Percentiles rank a stretch among this genome's conserved stretches.
These are phyloP conservation scores for Labeo calbasu DNA, from an alignment of 2,797 vertebrate genomes.

Conservation along the genomic window DNA sequence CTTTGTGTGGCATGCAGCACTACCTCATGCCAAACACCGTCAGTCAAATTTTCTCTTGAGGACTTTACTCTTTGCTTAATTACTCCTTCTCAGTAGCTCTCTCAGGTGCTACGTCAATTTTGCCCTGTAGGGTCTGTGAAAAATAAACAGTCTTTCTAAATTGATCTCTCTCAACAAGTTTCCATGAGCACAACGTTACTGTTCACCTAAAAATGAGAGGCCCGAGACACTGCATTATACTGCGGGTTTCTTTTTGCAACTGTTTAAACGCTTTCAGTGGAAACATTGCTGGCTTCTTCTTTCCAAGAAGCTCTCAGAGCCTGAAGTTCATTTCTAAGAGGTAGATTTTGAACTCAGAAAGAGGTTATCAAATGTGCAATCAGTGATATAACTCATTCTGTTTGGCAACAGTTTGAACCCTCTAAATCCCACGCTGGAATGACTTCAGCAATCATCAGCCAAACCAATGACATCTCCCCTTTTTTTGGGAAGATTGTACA, in stretches of 20 bases:
- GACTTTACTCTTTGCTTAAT: conserved; percentile 62
- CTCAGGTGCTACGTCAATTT: conserved; percentile 71
- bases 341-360: conserved; percentile 27
- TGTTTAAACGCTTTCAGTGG: conserved; percentile 27
- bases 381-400: conserved; percentile 44
- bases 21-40: conserved; percentile 53
- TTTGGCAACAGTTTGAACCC: conserved; percentile 45
- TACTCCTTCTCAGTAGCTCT: conserved; percentile 63
- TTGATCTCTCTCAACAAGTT: conserved; percentile 66
- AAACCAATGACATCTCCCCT: conserved; percentile 33
- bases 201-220: conserved; percentile 39
- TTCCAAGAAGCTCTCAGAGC: conserved; percentile 24
- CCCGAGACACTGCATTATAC: conserved; percentile 10
- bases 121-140: conserved; percentile 65
- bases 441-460: conserved; percentile 45
- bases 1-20: conserved; percentile 51
- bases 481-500: conserved; percentile 27
- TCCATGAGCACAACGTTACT: conserved; percentile 65
- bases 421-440: conserved; percentile 47
- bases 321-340: conserved; percentile 38
- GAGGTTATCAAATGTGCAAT: conserved; percentile 52
- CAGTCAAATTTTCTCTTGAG: conserved; percentile 56
- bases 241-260: conserved; percentile 34
- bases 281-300: conserved; percentile 38
- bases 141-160: conserved; percentile 72